These are phyloP conservation scores for Spea bombifrons DNA, from an alignment of 2,113 vertebrate genomes.

Conservation along the genomic window DNA sequence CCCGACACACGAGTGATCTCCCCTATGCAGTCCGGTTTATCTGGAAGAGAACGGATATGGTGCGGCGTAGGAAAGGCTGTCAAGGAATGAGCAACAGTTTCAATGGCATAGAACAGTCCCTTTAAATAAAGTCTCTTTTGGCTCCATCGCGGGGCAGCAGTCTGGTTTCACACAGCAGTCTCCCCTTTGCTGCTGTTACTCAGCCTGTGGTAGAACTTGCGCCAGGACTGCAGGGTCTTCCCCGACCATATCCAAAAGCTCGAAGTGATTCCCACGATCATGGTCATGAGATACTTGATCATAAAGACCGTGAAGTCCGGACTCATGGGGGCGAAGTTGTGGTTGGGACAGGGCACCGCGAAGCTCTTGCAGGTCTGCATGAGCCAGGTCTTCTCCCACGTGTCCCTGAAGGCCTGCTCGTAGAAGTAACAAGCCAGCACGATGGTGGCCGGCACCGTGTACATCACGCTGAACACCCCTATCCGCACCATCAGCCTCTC, in stretches of 20 bases:
- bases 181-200: conserved; percentile 91
- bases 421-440: conserved; percentile 89
- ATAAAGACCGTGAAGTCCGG: conserved; percentile 89
- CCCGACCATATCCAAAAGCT: conserved; percentile 95
- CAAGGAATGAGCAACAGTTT: not conserved
- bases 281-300: conserved; percentile 95
- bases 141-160: not conserved
- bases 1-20: too few relatives aligned
- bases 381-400: conserved; percentile 88
- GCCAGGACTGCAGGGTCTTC: conserved; percentile 90
- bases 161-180: conserved; percentile 82
- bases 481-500: conserved; percentile 92
- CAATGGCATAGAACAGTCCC: not conserved
- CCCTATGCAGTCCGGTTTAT: too few relatives aligned
- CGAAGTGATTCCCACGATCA: conserved; percentile 88
- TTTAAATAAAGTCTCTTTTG: not conserved
- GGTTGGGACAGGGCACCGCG: conserved; percentile 75
- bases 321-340: conserved; percentile 74
- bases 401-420: conserved; percentile 82
- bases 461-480: conserved; percentile 83
- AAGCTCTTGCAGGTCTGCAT: conserved; percentile 84
- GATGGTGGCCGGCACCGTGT: conserved; percentile 80
- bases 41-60: not conserved
- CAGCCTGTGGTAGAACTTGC: conserved; percentile 81
- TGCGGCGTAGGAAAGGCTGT: not conserved